Base-by-base conservation (phyloP, 23 tunicate species). In the Halocynthia aurantium region DNA sequence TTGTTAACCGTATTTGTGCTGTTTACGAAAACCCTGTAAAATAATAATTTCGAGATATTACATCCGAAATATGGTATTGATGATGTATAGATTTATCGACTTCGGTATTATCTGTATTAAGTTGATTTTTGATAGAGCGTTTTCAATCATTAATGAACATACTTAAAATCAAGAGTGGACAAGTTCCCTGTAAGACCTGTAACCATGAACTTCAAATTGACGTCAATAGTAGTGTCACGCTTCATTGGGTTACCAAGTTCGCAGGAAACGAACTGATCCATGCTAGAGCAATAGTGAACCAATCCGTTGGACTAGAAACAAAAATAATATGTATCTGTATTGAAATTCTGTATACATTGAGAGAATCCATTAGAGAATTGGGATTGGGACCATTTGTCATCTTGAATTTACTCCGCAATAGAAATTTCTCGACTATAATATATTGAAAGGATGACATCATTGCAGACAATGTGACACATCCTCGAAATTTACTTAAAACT, bases 231-330 rank as follows among this genome's bases (percentile, higher is more conserved):
- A 0, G 73, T 19, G 77, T 79, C 61, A 9, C 40, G 58, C 71
- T 82, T 84, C 71, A 92, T 22, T 19, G 98, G 98, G 76, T 92
- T 92, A 5, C 81, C 98, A 53, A 92, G 73, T 51, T 92, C 92
- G 63, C 98, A 92, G n/a, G 75, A 62, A 65, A 92, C 85, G 8
- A 84, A 72, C 12, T 50, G 21, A 60, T 69, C 71, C 55, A 67
- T 54, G 21, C 56, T 53, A n/a, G 78, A 54, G 62, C 78, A 74
- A 7, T 54, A 44, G 8, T 52, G 64, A 10, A 18, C 50, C 10
- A 74, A 21, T 10, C 56, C 63, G 19, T 22, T 13, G n/a, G 78
- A 51, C 78, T 74, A 64, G 13, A 74, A 74, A 71, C 49, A 71
- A 15, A 21, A 68, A 68, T 67, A 58, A 58, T n/a, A 58, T 2